phyloP scores from a whole-genome alignment of 2,888 invertebrate genomes.

The Eutolmus rufibarbis region DNA sequence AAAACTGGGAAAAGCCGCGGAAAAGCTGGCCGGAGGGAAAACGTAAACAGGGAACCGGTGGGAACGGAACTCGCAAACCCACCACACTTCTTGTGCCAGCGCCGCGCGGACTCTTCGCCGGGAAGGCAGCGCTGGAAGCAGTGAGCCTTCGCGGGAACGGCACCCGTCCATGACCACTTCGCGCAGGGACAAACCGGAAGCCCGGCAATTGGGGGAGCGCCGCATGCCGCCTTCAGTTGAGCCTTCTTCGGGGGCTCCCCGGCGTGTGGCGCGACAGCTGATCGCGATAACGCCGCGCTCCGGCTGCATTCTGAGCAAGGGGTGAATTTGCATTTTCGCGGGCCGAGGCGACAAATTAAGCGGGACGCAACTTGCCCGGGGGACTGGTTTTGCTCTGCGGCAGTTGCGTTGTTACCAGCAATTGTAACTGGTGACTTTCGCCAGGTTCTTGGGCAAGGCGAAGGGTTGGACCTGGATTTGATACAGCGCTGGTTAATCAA shows the following conservation, averaged over 20 bases:
- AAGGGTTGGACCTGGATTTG: background rate
- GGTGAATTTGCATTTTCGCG: background rate
- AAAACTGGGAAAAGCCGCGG: background rate
- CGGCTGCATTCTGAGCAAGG: background rate
- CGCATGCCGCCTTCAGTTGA: background rate
- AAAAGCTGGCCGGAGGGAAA: background rate
- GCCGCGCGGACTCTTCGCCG: background rate
- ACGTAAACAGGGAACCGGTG: background rate
- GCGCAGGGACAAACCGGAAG: background rate
- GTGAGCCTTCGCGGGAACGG: background rate
- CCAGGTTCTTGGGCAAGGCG: background rate
- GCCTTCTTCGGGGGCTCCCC: background rate
- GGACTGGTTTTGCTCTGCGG: background rate
- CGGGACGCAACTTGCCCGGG: background rate
- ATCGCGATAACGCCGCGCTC: background rate
- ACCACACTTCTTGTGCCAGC: background rate
- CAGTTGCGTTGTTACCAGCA: background rate
- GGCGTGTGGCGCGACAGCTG: background rate
- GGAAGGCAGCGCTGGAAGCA: background rate
- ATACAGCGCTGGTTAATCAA: background rate
- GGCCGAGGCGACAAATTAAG: background rate
- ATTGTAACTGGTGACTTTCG: background rate
- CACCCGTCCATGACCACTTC: background rate
- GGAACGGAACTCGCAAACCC: background rate
- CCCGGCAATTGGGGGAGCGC: background rate